These are phyloP conservation scores for Excalfactoria chinensis DNA, from an alignment of 2,113 vertebrate genomes.

Conservation along the genomic window DNA sequence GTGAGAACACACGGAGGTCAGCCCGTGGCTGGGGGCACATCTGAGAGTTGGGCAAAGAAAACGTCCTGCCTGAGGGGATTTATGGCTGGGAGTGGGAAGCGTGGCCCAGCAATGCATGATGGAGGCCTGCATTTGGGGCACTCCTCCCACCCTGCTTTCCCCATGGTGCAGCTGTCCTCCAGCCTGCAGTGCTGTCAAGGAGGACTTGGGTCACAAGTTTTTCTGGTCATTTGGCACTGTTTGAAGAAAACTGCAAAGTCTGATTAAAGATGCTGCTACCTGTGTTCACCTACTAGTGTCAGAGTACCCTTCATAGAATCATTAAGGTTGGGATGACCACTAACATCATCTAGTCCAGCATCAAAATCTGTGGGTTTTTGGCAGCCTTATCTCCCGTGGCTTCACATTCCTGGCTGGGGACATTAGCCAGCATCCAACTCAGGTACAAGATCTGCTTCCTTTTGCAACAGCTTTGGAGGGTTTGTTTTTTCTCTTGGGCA, in stretches of 20 bases:
- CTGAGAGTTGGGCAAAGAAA: neutral
- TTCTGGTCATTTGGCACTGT: neutral
- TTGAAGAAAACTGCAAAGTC: neutral
- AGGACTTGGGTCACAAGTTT: neutral
- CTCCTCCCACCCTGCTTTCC: neutral
- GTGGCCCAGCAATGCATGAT: rapidly evolving
- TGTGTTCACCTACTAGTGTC: neutral
- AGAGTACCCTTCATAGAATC: neutral
- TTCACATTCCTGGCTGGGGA: neutral
- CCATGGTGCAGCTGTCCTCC: neutral
- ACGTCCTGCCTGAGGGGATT: neutral
- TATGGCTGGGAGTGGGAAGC: neutral
- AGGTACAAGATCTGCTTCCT: neutral
- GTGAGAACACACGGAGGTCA: neutral
- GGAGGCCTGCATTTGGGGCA: neutral
- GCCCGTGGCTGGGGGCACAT: neutral
- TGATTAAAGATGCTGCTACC: neutral
- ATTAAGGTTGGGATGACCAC: too few relatives aligned
- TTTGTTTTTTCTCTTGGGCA: neutral
- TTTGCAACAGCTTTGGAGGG: neutral
- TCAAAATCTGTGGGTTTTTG: neutral
- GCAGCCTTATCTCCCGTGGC: neutral
- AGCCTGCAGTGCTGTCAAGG: neutral
- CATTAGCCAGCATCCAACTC: neutral
- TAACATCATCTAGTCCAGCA: too few relatives aligned